Percentiles rank a stretch among this genome's conserved stretches.
phyloP scores from a whole-genome alignment of 2,797 vertebrate species.

The Gadopsis marmoratus region DNA sequence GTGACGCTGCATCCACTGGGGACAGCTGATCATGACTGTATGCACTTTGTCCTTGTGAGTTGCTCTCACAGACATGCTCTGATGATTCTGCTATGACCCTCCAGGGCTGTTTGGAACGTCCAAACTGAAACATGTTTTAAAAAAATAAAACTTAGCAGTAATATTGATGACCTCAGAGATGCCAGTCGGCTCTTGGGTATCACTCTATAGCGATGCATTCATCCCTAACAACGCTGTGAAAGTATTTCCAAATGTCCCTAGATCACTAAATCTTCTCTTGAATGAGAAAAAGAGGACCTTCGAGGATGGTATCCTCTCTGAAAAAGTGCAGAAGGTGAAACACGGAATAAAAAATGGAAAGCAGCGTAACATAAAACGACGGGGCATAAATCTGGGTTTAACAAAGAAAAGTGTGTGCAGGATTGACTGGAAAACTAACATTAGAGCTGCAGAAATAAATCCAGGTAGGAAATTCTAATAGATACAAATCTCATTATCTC shows the following conservation, averaged over 20 bases:
- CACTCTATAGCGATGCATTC: constrained; percentile 9
- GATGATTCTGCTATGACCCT: constrained; percentile 40
- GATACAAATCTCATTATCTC: constrained; percentile 16
- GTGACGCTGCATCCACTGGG: constrained; percentile 36
- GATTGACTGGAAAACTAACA: constrained; percentile 7
- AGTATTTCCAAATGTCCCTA: neutral
- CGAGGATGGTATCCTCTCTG: neutral
- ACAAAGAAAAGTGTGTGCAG: neutral
- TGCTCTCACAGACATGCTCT: constrained; percentile 40
- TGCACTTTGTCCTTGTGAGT: constrained; percentile 45
- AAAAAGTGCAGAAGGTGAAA: constrained; percentile 7
- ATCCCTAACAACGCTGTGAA: neutral
- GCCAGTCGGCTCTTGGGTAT: constrained; percentile 14
- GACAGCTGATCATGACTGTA: constrained; percentile 43
- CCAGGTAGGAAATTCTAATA: neutral
- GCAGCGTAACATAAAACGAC: neutral
- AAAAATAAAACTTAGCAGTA: neutral
- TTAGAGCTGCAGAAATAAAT: constrained; percentile 2
- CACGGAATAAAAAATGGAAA: neutral
- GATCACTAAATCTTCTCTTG: constrained; percentile 4
- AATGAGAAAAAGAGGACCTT: constrained; percentile 13
- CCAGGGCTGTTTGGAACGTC: constrained; percentile 16
- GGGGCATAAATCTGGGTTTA: neutral
- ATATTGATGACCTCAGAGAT: constrained; percentile 34
- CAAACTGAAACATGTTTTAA: neutral